Percentiles rank a stretch among this genome's conserved stretches.
Evolutionary conservation across 2,888 invertebrate species (phyloP).

Genomic region (Nezara viridula): DNA sequence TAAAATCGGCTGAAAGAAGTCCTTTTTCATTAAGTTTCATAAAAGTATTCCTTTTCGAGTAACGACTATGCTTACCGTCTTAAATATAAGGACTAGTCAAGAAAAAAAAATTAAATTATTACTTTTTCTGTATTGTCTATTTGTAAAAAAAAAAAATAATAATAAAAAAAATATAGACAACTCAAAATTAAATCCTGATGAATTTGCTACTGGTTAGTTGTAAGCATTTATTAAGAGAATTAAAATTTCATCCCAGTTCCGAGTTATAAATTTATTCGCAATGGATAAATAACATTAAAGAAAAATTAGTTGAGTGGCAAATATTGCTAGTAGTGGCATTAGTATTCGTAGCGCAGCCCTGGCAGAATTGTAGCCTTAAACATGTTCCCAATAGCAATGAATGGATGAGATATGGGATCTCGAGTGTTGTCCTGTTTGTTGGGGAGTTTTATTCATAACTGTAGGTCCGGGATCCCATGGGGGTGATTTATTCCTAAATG

Average conservation of each 20-base stretch:
- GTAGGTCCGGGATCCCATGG: neutral
- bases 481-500: constrained; percentile 20
- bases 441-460: constrained; percentile 34
- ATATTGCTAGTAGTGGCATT: neutral
- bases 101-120: too few species aligned
- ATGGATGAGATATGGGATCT: constrained; percentile 24
- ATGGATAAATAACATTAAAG: neutral
- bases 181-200: too few species aligned
- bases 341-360: neutral
- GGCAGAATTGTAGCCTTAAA: neutral
- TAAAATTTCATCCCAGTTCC: neutral
- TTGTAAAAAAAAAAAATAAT: too few species aligned
- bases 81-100: too few species aligned
- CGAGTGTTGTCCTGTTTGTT: constrained; percentile 19
- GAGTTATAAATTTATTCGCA: neutral
- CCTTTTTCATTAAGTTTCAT: too few species aligned
- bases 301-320: neutral
- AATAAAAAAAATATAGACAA: too few species aligned
- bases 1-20: too few species aligned
- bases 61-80: too few species aligned
- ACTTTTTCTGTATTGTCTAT: too few species aligned
- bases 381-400: constrained; percentile 30
- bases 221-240: neutral
- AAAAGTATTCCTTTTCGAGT: too few species aligned
- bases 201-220: too few species aligned